Base-by-base conservation (phyloP, 2,888 invertebrate species). In the Ophraella communa region DNA sequence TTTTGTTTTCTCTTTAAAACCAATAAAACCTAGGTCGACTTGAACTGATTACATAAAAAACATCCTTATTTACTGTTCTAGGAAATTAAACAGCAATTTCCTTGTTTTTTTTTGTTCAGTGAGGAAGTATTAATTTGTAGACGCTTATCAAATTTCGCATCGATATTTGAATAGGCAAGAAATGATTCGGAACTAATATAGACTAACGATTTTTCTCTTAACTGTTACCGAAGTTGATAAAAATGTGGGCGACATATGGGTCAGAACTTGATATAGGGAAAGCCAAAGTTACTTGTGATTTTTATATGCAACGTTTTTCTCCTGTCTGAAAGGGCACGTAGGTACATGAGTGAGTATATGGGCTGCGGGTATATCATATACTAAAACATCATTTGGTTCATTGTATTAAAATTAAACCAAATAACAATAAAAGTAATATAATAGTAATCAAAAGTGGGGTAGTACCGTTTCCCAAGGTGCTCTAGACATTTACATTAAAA, bases 211-310 rank as follows among this genome's bases (percentile, higher is more conserved):
- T 55, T 62, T 62, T 42, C 51, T 62, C 51, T 51, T 51, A 52
- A 60, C 60, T 53, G 60, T 52, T 53, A 60, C 44, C 42, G 39
- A 18, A 45, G 30, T 27, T 39, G n/a, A 56, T 49, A 45, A 44
- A 39, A 59, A 68, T 68, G 67, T 68, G 67, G 67, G 68, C 65
- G 56, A 62, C 67, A 69, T 64, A 64, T 67, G 68, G 61, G 58
- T 42, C 45, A 11, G 21, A 21, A 20, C 21, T 18, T 24, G 18
- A 57, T 45, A 57, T 30, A 62, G 65, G 59, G 59, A 67, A 69
- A 69, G 62, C 44, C 56, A 52, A 49, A 65, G 65, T 65, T 69
- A 65, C 68, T 63, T 63, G 44, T 67, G 67, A 67, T 67, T 67
- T 67, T 55, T 56, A n/a, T n/a, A 55, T 57, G 52, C 53, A 60